These are phyloP conservation scores for Rhizomys pruinosus DNA, from an alignment of 2,113 vertebrate species.

Conservation along the genomic window DNA sequence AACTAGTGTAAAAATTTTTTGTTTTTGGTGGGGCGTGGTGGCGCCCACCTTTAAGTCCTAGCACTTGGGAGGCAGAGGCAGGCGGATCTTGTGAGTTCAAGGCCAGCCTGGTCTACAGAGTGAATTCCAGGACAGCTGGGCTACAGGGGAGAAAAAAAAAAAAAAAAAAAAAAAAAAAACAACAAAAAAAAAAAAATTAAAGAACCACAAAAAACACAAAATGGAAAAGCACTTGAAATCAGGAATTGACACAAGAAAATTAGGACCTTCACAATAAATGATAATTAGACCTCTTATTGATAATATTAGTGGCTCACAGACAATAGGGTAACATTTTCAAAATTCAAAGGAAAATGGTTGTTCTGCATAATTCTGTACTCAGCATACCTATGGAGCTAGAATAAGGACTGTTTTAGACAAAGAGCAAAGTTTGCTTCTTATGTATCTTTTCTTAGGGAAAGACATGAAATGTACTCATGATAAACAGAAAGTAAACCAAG, in stretches of 20 bases:
- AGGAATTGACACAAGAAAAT: too few species aligned
- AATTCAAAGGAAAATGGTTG: slow-evolving; percentile 42
- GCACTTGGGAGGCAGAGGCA: too few species aligned
- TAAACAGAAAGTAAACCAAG: slow-evolving; percentile 12
- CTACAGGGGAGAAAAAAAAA: neutral
- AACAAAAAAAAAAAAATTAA: slow-evolving; percentile 40
- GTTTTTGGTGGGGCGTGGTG: too few species aligned
- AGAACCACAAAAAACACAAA: too few species aligned
- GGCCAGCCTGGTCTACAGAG: too few species aligned
- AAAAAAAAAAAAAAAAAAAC: neutral
- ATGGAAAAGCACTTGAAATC: too few species aligned
- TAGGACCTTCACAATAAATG: too few species aligned
- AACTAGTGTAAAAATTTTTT: too few species aligned
- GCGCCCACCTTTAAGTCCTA: too few species aligned
- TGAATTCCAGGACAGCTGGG: too few species aligned
- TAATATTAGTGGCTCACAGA: neutral
- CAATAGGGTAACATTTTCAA: neutral
- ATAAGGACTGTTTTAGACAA: slow-evolving; percentile 5
- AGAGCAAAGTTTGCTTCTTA: neutral
- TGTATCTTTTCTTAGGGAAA: neutral
- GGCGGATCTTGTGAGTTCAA: too few species aligned
- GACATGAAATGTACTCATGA: neutral
- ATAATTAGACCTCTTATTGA: too few species aligned
- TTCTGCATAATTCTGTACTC: slow-evolving; percentile 18
- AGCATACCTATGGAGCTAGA: slow-evolving; percentile 44